Percentiles rank a stretch among this genome's conserved stretches.
Evolutionary conservation across 2,113 vertebrate genomes (phyloP).

Genomic region (Myotis lucifugus): DNA sequence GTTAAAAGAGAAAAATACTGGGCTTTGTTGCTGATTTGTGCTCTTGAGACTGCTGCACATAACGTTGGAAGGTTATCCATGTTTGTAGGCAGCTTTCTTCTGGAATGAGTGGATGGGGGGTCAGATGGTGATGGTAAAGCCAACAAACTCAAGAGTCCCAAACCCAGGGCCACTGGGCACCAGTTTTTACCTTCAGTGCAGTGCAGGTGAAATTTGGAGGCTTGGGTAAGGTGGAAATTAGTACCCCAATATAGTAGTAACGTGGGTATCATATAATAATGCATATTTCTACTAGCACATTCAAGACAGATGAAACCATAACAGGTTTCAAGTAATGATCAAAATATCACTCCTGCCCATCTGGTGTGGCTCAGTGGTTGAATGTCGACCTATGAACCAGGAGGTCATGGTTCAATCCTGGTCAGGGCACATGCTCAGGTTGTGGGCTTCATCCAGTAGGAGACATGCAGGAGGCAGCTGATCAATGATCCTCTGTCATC

Average conservation of each 20-base stretch:
- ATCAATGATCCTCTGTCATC: no score
- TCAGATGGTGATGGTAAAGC: background rate
- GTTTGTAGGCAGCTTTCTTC: background rate
- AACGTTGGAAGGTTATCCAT: background rate
- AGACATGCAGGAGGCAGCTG: no score
- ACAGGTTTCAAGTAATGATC: background rate
- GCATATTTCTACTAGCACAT: background rate
- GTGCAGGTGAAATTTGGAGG: background rate
- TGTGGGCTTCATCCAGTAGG: no score
- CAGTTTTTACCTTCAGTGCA: background rate
- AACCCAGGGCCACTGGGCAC: slow-evolving; percentile 34
- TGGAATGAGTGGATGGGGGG: background rate
- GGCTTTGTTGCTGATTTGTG: background rate
- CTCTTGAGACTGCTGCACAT: background rate
- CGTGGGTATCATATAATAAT: background rate
- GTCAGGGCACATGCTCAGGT: no score
- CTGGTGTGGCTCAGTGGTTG: no score
- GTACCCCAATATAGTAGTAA: background rate
- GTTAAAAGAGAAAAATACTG: no score
- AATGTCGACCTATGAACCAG: no score
- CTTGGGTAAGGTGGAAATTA: background rate
- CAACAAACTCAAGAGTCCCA: background rate
- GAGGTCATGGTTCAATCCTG: no score
- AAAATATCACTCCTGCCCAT: background rate
- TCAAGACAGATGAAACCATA: background rate